phyloP scores from a whole-genome alignment of 37 sponge, comb jelly and placozoan genomes.

The Diacarnus erythraeanus region DNA sequence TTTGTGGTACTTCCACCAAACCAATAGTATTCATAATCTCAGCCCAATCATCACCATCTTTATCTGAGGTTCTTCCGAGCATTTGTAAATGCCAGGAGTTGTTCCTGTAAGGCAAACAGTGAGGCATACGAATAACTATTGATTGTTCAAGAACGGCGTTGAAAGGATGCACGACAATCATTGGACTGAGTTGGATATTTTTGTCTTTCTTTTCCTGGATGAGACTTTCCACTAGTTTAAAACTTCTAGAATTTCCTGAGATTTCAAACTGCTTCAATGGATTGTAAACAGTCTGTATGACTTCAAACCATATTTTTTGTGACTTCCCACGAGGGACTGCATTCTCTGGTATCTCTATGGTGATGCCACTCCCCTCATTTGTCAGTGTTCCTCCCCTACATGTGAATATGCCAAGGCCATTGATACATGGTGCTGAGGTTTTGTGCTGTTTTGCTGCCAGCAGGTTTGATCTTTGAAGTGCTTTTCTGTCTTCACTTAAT shows the following conservation, averaged over 20 bases:
- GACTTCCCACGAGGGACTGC: constrained; percentile 44
- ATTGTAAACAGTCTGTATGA: constrained; percentile 31
- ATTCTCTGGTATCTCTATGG: constrained; percentile 62
- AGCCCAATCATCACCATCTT: constrained; percentile 33
- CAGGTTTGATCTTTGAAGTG: constrained; percentile 11
- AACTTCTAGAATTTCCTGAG: not conserved
- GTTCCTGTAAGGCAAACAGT: constrained; percentile 48
- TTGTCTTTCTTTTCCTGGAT: constrained; percentile 11
- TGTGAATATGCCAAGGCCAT: constrained; percentile 39
- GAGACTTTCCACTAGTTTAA: constrained; percentile 2
- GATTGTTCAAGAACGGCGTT: constrained; percentile 39
- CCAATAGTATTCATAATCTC: constrained; percentile 25
- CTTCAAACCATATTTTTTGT: constrained; percentile 77
- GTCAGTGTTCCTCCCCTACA: constrained; percentile 51
- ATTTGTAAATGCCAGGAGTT: constrained; percentile 51
- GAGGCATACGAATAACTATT: constrained; percentile 58
- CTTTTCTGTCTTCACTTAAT: constrained; percentile 3
- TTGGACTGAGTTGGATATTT: constrained; percentile 35
- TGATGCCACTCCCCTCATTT: constrained; percentile 39
- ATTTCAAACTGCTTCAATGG: not conserved
- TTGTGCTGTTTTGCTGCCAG: constrained; percentile 4
- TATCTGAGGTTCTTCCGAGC: constrained; percentile 18
- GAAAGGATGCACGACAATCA: constrained; percentile 42
- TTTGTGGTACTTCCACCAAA: not conserved
- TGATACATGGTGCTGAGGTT: not conserved